These are phyloP conservation scores for Glareola pratincola DNA, from an alignment of 2,113 vertebrate species.

Conservation along the genomic window DNA sequence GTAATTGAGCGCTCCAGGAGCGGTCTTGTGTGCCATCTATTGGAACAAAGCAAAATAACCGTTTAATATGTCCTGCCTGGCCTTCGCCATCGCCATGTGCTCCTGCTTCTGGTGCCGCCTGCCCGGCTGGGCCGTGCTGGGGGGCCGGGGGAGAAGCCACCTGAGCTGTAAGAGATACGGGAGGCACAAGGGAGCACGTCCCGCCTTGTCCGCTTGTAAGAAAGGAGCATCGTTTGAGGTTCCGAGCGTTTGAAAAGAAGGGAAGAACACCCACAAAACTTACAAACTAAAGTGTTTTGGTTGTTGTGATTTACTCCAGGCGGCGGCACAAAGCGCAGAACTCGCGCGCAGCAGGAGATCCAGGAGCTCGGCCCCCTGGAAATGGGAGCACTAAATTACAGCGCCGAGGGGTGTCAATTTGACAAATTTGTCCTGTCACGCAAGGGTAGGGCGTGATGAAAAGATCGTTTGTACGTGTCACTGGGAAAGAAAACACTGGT, in stretches of 20 bases:
- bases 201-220: neutral
- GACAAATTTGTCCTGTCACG: conserved; percentile 20
- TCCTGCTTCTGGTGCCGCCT: neutral
- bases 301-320: neutral
- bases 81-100: neutral
- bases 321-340: neutral
- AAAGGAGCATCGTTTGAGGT: neutral
- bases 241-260: neutral
- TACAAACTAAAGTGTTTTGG: neutral
- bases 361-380: neutral
- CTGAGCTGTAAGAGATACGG: neutral
- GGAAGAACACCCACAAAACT: neutral
- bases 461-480: neutral
- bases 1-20: neutral
- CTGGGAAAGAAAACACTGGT: conserved; percentile 1
- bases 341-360: rapidly evolving
- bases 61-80: neutral
- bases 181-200: neutral
- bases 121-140: rapidly evolving
- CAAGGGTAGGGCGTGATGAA: neutral
- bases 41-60: conserved; percentile 66
- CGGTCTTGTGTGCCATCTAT: conserved; percentile 78
- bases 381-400: neutral
- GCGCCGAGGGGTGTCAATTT: neutral
- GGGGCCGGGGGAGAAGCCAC: neutral